Conservation (phyloP, 2,797 vertebrate species). For the Peromyscus attwateri region DNA sequence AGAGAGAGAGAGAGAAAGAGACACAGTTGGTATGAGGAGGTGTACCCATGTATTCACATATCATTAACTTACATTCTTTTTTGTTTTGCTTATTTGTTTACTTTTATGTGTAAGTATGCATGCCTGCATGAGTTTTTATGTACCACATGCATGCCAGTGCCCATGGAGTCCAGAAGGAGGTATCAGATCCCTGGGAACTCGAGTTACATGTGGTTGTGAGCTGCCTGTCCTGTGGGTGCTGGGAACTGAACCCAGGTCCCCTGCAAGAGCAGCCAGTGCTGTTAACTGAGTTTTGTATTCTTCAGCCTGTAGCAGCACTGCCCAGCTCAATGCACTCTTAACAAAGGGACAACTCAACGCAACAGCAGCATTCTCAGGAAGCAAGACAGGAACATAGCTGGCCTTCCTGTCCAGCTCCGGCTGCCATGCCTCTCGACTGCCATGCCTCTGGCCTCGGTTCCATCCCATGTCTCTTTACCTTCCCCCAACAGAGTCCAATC, state of each 20-base stretch:
- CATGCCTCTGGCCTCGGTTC: background rate
- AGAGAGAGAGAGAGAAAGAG: too few species aligned
- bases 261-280: too few species aligned
- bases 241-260: background rate
- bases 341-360: background rate
- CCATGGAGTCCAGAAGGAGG: background rate
- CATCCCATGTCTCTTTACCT: too few species aligned
- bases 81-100: background rate
- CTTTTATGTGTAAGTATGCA: background rate
- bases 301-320: background rate
- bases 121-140: background rate
- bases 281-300: background rate
- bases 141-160: background rate
- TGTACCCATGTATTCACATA: background rate
- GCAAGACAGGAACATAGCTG: too few species aligned
- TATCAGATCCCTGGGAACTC: background rate
- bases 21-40: background rate
- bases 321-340: background rate
- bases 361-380: background rate
- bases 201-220: background rate
- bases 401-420: too few species aligned
- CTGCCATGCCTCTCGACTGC: background rate
- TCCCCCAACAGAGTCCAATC: background rate
- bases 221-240: background rate
- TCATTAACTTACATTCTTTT: background rate